Evolutionary conservation across 2,797 vertebrate genomes (phyloP), one percentile per base, ranked within the genome.

Genomic region (Epinephelus malabaricus): DNA sequence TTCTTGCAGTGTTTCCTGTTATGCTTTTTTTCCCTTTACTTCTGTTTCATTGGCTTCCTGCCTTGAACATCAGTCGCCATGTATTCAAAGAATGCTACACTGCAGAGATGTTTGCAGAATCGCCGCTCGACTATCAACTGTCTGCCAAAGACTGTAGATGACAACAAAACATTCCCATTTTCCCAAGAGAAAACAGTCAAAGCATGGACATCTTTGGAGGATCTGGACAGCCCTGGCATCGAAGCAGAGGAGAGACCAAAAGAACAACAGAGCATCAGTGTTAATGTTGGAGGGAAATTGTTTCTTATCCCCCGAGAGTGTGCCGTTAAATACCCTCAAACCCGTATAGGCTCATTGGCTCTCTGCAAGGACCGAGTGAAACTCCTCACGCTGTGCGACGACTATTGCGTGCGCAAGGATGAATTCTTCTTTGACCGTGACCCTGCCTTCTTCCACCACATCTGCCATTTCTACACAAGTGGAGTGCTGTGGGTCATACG

Each of bases 341-440:
- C 95, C 19, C 90, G 95, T 38, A 94, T 97, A 0, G 97, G 96
- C 11, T 93, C 88, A 23, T 72, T 98, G 83, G 96, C 94, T 6
- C 69, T 95, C 10, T 95, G 93, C 67, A 87, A 74, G 0, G 96
- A 97, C 76, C 83, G 79, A 0, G 71, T 60, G 2, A 93, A 95
- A 73, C 92, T 95, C 53, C 83, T 96, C 60, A 90, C 79, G 2
- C 92, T 97, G 58, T 97, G 96, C 0, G 96, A 98, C 15, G 96
- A 97, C 85, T 97, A 97, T 84, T 96, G 94, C 0, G 94, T 96
- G 27, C 85, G 86, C 62, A 95, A 81, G 34, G 95, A 97, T 0
- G 95, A 97, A 67, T 97, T 96, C 70, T 97, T 97, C 89, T 97
- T 97, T 8, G 96, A 97, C 70, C 92, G 94, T 2, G 96, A 97